phyloP scores from a whole-genome alignment of 2,888 invertebrate species.

The Polydrusus cervinus region DNA sequence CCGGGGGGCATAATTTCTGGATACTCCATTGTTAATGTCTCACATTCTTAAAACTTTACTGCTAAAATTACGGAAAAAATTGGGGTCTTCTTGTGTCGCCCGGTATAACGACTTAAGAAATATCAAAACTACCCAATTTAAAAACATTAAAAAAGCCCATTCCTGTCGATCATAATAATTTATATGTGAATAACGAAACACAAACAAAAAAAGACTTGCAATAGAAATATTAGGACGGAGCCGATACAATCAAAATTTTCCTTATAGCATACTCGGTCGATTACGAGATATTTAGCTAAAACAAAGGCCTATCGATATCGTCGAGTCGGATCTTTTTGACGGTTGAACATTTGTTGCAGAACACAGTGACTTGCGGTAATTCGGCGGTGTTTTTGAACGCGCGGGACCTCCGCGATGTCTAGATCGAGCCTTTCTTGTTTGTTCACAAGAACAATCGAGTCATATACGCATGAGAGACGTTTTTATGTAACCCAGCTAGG shows the following conservation, averaged over 20 bases:
- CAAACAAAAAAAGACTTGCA: neutral
- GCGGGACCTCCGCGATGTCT: slow-evolving; percentile 40
- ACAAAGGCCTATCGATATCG: slow-evolving; percentile 53
- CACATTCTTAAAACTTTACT: too few relatives aligned
- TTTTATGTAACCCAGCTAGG: slow-evolving; percentile 27
- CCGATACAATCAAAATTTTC: slow-evolving; percentile 25
- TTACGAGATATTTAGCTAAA: slow-evolving; percentile 52
- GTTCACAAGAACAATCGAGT: slow-evolving; percentile 53
- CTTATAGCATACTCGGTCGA: slow-evolving; percentile 31
- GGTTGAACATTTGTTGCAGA: slow-evolving; percentile 51
- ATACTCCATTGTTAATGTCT: too few relatives aligned
- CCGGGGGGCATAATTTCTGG: too few relatives aligned
- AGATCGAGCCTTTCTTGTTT: slow-evolving; percentile 42
- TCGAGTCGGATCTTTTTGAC: slow-evolving; percentile 51
- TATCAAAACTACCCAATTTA: too few relatives aligned
- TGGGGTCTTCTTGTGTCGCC: too few relatives aligned
- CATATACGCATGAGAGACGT: slow-evolving; percentile 48
- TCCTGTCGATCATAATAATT: too few relatives aligned
- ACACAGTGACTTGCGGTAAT: slow-evolving; percentile 49
- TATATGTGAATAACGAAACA: too few relatives aligned
- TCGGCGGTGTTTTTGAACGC: slow-evolving; percentile 40
- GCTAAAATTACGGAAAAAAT: too few relatives aligned
- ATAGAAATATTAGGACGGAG: slow-evolving; percentile 50
- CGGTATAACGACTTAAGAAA: too few relatives aligned
- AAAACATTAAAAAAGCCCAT: too few relatives aligned